These are phyloP conservation scores for Dasyprocta punctata DNA, from an alignment of 2,113 vertebrate genomes.

Conservation along the genomic window DNA sequence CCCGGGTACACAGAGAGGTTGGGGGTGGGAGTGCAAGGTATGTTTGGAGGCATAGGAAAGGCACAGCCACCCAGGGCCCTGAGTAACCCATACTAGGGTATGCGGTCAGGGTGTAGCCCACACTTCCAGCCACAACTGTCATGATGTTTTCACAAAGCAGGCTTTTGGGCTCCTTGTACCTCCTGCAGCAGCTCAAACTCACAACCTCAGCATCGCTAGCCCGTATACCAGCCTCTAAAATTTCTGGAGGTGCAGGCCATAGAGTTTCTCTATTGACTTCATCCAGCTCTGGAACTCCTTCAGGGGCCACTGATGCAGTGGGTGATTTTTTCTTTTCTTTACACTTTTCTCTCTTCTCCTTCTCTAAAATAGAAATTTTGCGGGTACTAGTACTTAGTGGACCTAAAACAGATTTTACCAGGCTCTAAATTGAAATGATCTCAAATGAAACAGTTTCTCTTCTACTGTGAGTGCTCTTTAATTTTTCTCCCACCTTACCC, in stretches of 20 bases:
- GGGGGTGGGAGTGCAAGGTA: neutral
- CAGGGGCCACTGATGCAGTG: neutral
- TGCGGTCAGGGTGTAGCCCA: neutral
- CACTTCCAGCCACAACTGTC: neutral
- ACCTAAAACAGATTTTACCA: neutral
- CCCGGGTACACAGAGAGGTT: neutral
- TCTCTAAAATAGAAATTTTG: neutral
- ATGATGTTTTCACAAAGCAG: neutral
- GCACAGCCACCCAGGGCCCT: neutral
- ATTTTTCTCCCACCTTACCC: too few relatives aligned
- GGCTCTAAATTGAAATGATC: too few relatives aligned
- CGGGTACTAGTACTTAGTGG: neutral
- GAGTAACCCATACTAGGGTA: neutral
- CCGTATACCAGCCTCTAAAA: neutral
- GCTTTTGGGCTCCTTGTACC: neutral
- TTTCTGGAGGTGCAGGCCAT: neutral
- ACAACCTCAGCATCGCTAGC: neutral
- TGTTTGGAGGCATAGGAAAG: neutral
- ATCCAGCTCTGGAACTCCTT: neutral
- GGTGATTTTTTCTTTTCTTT: neutral
- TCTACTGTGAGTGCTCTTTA: too few relatives aligned
- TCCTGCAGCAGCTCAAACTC: neutral
- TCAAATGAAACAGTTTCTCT: too few relatives aligned
- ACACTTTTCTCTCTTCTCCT: neutral
- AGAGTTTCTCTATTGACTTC: neutral